phyloP scores from a whole-genome alignment of 2,888 invertebrate genomes.

The Epiblema foenella region DNA sequence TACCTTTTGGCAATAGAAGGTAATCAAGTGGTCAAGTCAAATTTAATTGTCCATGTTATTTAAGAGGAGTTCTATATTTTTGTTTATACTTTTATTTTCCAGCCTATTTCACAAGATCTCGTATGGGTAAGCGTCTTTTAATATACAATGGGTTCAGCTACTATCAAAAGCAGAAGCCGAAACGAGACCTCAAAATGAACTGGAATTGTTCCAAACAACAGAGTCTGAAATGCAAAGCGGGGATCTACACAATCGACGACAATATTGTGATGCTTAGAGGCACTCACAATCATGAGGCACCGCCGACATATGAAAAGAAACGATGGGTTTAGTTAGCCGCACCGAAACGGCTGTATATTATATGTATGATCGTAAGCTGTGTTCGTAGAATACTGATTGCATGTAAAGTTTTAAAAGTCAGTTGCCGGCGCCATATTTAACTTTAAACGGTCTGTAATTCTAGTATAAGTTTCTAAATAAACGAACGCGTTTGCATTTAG shows the following conservation, averaged over 20 bases:
- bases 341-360: too few species aligned
- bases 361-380: too few species aligned
- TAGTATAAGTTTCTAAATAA: too few species aligned
- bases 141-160: neutral
- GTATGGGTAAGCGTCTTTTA: slow-evolving; percentile 11
- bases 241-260: neutral
- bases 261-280: neutral
- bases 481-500: too few species aligned
- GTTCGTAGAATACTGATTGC: too few species aligned
- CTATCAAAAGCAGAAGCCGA: neutral
- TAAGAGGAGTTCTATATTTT: too few species aligned
- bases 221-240: slow-evolving; percentile 2
- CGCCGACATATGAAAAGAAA: neutral
- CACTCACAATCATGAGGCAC: slow-evolving; percentile 1
- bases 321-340: neutral
- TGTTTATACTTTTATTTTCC: neutral
- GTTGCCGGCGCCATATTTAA: too few species aligned
- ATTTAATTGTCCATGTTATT: too few species aligned
- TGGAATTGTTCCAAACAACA: slow-evolving; percentile 16
- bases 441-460: too few species aligned
- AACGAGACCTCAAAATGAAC: neutral
- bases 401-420: too few species aligned
- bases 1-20: too few species aligned
- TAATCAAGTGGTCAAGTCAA: too few species aligned
- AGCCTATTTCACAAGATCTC: slow-evolving; percentile 29